phyloP scores from a whole-genome alignment of 2,113 vertebrate genomes.

The Psilopogon haemacephalus region DNA sequence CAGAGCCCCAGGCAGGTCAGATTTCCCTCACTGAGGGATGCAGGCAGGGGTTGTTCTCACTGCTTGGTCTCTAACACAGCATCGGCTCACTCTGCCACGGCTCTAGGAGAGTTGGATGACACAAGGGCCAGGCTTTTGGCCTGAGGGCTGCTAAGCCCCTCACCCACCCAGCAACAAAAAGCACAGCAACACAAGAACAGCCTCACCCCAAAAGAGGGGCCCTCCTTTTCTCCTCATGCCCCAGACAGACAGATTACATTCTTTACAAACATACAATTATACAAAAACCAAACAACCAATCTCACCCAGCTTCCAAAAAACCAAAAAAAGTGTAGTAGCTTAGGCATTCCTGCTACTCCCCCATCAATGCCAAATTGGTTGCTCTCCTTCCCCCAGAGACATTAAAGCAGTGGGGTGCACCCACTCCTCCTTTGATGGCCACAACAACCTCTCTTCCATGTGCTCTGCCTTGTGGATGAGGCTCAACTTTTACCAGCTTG shows the following conservation, averaged over 20 bases:
- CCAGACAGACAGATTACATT: constrained; percentile 70
- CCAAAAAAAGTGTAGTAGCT: not conserved
- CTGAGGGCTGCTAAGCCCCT: not conserved
- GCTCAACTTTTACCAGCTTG: not conserved
- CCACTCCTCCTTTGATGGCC: rapidly evolving
- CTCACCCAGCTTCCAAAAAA: constrained; percentile 32
- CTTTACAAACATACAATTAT: constrained; percentile 75
- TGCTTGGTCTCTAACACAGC: not conserved
- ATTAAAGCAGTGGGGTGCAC: not conserved
- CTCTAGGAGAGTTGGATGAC: not conserved
- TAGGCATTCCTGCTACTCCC: not conserved
- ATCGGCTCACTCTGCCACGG: not conserved
- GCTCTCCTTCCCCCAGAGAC: not conserved
- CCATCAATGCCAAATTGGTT: not conserved
- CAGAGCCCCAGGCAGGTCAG: not conserved
- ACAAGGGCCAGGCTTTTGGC: not conserved
- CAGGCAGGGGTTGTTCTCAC: constrained; percentile 22
- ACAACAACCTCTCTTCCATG: not conserved
- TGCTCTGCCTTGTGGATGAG: not conserved
- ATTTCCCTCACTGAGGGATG: not conserved
- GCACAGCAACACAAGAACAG: constrained; percentile 48
- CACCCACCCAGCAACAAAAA: not conserved
- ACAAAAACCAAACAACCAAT: constrained; percentile 1
- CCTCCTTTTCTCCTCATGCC: constrained; percentile 47
- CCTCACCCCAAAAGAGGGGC: constrained; percentile 27